phyloP scores from a whole-genome alignment of 2,113 vertebrate species.

The Anoura caudifer region DNA sequence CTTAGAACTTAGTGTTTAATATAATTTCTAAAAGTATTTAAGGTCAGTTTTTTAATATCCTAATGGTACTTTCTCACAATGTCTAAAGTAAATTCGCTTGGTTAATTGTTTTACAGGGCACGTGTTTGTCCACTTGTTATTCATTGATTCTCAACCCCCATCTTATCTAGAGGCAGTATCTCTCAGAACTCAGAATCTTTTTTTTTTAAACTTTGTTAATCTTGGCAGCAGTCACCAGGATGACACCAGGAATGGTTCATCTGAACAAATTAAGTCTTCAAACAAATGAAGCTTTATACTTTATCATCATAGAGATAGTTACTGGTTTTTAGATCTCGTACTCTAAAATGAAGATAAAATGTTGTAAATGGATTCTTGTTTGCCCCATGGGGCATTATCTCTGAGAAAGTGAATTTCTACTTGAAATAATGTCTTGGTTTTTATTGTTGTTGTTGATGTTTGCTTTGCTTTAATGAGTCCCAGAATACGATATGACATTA shows the following conservation, averaged over 20 bases:
- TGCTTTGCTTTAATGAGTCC: constrained; percentile 48
- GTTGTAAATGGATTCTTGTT: constrained; percentile 23
- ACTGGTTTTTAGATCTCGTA: constrained; percentile 18
- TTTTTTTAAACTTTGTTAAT: constrained; percentile 46
- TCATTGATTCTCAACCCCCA: constrained; percentile 5
- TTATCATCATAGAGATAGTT: constrained; percentile 2
- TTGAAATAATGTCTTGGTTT: constrained; percentile 49
- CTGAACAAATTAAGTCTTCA: constrained; percentile 14
- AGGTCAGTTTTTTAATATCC: background rate
- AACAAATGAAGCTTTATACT: constrained; percentile 32
- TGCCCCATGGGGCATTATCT: constrained; percentile 10
- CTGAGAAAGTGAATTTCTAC: constrained; percentile 29
- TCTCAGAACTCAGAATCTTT: background rate
- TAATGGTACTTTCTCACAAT: background rate
- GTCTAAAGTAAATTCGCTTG: constrained; percentile 10
- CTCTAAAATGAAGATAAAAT: constrained; percentile 34
- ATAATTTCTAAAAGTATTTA: background rate
- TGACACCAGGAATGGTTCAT: constrained; percentile 35
- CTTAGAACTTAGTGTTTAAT: background rate
- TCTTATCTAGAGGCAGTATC: background rate
- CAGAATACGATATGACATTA: constrained; percentile 52
- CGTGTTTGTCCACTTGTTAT: constrained; percentile 19
- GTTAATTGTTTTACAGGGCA: constrained; percentile 33
- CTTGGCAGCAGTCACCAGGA: background rate
- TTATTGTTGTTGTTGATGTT: constrained; percentile 7